Base-by-base conservation (phyloP, 2,797 vertebrate species). In the Pangasius krempfi region DNA sequence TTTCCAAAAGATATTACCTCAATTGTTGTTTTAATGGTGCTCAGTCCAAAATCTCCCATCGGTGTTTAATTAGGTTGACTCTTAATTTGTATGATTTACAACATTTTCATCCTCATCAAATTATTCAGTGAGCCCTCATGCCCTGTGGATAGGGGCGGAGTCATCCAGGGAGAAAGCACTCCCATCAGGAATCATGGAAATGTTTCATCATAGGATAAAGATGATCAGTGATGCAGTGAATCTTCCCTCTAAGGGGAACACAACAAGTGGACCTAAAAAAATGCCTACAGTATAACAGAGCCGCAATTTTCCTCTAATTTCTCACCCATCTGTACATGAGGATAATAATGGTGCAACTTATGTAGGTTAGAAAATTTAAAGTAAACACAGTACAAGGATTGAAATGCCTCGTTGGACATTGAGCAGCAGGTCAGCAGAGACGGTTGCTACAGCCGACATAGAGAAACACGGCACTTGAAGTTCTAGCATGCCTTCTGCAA, bases 401-500 rank as follows among this genome's bases (percentile, higher is more conserved):
- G 18, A 64, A 64, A n/a, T 60, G 37, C 13, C 58, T 84, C 3
- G 8, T 50, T 50, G 62, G 60, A 44, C 27, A 12, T 9, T 80
- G 40, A 80, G 33, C 60, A 76, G n/a, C 58, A 88, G 27, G 10
- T 84, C 47, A 56, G 56, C 85, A n/a, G 68, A 89, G 76, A 92
- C 81, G 58, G 90, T 89, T 86, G 94, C 95, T 96, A 93, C 91
- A 96, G 94, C 94, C 92, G 95, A 95, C 95, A 95, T 93, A 94
- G 94, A 93, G 93, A 93, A 92, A 94, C 90, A 90, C 33, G 93
- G 91, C 91, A 91, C 92, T 92, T 90, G 84, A 92, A 94, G 92
- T 94, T 91, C 92, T 92, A 89, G 87, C 92, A 91, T 88, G 88
- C 88, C 89, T 88, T 91, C 90, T 90, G 90, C 92, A 94, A 95